Evolutionary conservation across 2,888 invertebrate species (phyloP), one percentile per base, ranked within the genome.

Genomic region (Idaea dimidiata): DNA sequence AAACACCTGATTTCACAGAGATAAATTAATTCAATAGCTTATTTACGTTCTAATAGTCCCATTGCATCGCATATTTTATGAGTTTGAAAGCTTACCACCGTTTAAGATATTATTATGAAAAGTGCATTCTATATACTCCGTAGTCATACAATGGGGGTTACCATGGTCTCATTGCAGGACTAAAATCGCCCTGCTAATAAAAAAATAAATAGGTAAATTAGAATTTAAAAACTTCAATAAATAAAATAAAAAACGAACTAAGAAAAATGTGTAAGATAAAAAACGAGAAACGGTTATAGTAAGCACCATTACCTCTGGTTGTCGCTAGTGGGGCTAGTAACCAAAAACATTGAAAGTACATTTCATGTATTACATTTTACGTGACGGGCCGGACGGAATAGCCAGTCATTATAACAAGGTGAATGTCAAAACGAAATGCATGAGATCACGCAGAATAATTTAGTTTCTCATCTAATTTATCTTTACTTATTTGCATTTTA

Each of bases 11-110:
- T 65, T 69, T 68, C 65, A 70, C 63, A 66, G 32, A 60, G 68
- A 64, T 69, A 67, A 65, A 64, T 70, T 64, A 66, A 66, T 69
- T 64, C 63, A 61, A 62, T 63, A 57, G 58, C 65, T 43, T 14
- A 54, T 31, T 24, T 54, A 60, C 64, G 43, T 14, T 14, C 43
- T 43, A 64, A 65, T 67, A 64, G 66, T 71, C 68, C 66, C 72
- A 79, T 76, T 24, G 24, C 24, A 5, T 69, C 71, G 66, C 14
- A 33, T 10, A 68, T 69, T 72, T 73, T 69, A 75, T 73, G 66
- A 62, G 64, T 70, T 71, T 76, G 71, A 76, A 77, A 72, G 75
- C 63, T 69, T 33, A 33, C 66, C 66, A 65, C 66, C 61, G 62
- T 69, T 62, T 68, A 67, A 33, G 33, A 33, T 33, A n/a, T n/a